Conservation (phyloP, 2,797 vertebrate genomes). For the Podarcis siculus region DNA sequence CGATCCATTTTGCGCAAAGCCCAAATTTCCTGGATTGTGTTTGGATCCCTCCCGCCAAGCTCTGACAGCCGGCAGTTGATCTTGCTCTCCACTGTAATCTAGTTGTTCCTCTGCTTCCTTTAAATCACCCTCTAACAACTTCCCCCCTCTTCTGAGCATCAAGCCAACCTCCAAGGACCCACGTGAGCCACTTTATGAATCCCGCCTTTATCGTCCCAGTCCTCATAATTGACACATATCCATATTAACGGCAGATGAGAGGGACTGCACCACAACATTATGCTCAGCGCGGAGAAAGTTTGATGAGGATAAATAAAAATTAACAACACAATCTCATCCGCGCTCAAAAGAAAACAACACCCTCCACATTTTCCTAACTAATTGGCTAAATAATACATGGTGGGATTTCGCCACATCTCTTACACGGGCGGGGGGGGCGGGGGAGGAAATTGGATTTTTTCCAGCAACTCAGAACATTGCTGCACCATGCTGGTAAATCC, state of each 20-base stretch:
- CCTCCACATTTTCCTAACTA: constrained; percentile 54
- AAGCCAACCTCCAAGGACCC: constrained; percentile 48
- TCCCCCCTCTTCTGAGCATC: constrained; percentile 26
- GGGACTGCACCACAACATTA: constrained; percentile 45
- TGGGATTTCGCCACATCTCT: constrained; percentile 20
- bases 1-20: no score
- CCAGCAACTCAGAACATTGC: constrained; percentile 47
- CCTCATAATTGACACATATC: constrained; percentile 47
- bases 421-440: background rate
- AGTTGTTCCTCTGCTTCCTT: background rate
- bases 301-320: constrained; percentile 68
- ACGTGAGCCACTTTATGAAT: constrained; percentile 54
- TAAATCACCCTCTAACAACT: background rate
- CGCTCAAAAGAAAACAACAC: constrained; percentile 41
- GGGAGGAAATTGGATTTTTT: constrained; percentile 44
- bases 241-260: constrained; percentile 56
- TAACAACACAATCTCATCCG: constrained; percentile 51
- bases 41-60: no score
- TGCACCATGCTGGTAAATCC: constrained; percentile 52
- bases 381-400: constrained; percentile 56
- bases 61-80: no score
- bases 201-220: constrained; percentile 60
- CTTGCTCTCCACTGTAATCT: background rate
- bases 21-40: no score
- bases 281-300: constrained; percentile 42